phyloP scores from a whole-genome alignment of 2,113 vertebrate genomes.

The Eulemur rufifrons region DNA sequence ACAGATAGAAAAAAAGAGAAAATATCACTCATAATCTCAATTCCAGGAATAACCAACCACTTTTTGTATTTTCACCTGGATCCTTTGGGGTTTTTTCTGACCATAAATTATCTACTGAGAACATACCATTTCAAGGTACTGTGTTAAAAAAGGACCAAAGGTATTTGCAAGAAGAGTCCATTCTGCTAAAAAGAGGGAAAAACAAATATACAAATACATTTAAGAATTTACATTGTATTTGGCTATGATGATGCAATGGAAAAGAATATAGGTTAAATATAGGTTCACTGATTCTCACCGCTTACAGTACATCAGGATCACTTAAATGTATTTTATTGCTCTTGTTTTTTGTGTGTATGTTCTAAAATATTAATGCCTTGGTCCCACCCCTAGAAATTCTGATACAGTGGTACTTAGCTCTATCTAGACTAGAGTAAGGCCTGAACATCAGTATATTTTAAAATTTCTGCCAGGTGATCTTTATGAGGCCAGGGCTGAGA shows the following conservation, averaged over 20 bases:
- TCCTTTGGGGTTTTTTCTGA: background rate
- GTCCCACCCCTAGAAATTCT: background rate
- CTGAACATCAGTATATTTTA: background rate
- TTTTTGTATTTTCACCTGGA: background rate
- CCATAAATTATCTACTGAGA: background rate
- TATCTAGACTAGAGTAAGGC: background rate
- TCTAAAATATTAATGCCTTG: background rate
- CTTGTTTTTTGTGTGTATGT: background rate
- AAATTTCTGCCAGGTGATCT: background rate
- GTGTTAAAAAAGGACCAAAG: background rate
- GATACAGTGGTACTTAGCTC: background rate
- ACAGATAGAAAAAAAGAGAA: background rate
- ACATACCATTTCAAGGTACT: background rate
- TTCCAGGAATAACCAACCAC: background rate
- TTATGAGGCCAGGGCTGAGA: background rate
- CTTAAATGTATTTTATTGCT: background rate
- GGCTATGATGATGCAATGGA: background rate
- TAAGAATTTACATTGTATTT: constrained; percentile 8
- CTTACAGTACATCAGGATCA: background rate
- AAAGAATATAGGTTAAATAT: background rate
- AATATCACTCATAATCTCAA: background rate
- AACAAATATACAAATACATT: background rate
- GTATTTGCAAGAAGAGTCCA: background rate
- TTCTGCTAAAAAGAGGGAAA: background rate
- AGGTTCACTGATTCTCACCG: background rate